phyloP scores from a whole-genome alignment of 2,113 vertebrate species.

The Romanogobio albipinnatus region DNA sequence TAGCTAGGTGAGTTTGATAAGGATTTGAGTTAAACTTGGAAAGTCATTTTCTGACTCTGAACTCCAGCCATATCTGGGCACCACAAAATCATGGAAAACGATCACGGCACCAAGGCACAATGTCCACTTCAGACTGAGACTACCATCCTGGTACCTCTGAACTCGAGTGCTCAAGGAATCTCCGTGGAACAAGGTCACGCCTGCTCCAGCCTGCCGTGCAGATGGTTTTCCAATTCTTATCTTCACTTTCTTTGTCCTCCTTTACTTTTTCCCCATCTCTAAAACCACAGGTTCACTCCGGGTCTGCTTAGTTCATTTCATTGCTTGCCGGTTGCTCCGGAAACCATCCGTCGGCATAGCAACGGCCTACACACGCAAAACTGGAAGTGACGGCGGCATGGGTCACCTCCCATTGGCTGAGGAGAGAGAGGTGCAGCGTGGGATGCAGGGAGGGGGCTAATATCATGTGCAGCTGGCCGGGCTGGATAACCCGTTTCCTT shows the following conservation, averaged over 20 bases:
- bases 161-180: background rate
- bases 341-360: conserved; percentile 55
- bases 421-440: conserved; percentile 58
- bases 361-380: conserved; percentile 66
- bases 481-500: conserved; percentile 67
- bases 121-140: background rate
- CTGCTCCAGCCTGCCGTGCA: conserved; percentile 36
- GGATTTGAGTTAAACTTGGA: no score
- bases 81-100: background rate
- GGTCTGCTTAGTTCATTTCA: conserved; percentile 66
- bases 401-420: conserved; percentile 57
- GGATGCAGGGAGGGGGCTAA: conserved; percentile 63
- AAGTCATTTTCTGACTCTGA: background rate
- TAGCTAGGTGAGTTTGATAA: no score
- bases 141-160: background rate
- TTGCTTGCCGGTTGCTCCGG: conserved; percentile 47
- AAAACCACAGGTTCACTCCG: conserved; percentile 40
- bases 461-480: conserved; percentile 71
- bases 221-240: conserved; percentile 55
- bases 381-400: conserved; percentile 62
- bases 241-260: conserved; percentile 41
- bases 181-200: background rate
- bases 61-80: background rate
- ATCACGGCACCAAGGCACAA: background rate
- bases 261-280: conserved; percentile 37